Conservation (phyloP, 2,797 vertebrate species). For the Mus minutoides region DNA sequence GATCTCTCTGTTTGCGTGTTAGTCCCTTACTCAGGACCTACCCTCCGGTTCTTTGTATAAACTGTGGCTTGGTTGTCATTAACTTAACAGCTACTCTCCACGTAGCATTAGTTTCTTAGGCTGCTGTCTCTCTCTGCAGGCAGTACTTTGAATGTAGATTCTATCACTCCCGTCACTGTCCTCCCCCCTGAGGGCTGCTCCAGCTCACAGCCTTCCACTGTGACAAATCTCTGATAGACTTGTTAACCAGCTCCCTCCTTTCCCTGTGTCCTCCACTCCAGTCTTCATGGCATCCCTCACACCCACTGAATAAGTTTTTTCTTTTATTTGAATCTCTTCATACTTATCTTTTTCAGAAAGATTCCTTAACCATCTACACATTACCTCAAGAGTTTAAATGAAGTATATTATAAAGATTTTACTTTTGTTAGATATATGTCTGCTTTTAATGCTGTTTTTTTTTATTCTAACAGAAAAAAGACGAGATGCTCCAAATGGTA, state of each 20-base stretch:
- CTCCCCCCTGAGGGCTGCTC: not conserved
- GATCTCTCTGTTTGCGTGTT: not conserved
- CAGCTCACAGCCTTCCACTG: not conserved
- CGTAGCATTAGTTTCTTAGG: not conserved
- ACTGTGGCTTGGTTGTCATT: not conserved
- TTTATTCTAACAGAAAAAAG: constrained; percentile 80
- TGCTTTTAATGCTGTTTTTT: constrained; percentile 58
- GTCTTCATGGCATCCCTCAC: not conserved
- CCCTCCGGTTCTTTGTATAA: not conserved
- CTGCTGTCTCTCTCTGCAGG: not conserved
- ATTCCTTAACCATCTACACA: not conserved
- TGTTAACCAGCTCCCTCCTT: not conserved
- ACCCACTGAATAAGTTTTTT: not conserved
- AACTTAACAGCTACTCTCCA: not conserved
- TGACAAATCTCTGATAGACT: not conserved
- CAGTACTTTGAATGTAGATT: not conserved
- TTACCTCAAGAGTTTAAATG: constrained; percentile 27
- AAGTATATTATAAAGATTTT: constrained; percentile 21
- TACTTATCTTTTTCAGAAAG: constrained; percentile 52
- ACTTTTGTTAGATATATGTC: not conserved
- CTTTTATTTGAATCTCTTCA: constrained; percentile 23
- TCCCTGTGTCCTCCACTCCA: not conserved
- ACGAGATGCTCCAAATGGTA: constrained; percentile 81
- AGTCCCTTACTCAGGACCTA: not conserved
- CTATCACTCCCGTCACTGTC: constrained; percentile 1